Base-by-base conservation (phyloP, 2,113 vertebrate genomes). In the Clarias macrocephalus region DNA sequence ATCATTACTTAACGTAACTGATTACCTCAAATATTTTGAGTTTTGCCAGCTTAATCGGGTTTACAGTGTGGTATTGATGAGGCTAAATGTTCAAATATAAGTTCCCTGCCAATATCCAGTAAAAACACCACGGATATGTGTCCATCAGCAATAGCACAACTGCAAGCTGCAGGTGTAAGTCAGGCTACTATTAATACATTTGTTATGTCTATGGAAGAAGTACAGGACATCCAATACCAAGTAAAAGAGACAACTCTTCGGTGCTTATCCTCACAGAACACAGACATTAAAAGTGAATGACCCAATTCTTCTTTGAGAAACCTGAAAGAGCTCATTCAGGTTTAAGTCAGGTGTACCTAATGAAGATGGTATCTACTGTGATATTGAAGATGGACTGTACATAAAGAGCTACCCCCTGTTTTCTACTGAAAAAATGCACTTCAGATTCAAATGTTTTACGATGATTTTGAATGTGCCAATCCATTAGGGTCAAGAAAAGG, bases 131-230 rank as follows among this genome's bases (percentile, higher is more conserved):
- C 37, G 5, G 86, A 92, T 89, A 66, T 90, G 89, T 88, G 88
- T 89, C 86, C 75, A 30, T 86, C 90, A 80, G 89, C 87, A 63
- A 80, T 91, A 83, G 90, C 81, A 62, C 87, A 90, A 66, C 72
- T 91, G 28, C 85, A 90, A 5, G 84, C 86, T 85, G 79, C 88
- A 57, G 87, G 84, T 77, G 84, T 89, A 18, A 63, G 66, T 62
- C 88, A 92, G 63, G 80, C 59, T 82, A 81, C 65, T 62, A 52
- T 88, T 73, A 82, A 89, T 54, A 83, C 2, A 52, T 90, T 90
- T 75, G 87, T 91, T 9, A 83, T 42, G 15, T 86, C 86, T 48
- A 88, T 89, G 90, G 88, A 89, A 75, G 88, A 89, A 88, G 25
- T 80, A 30, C 3, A 80, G 1, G 84, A 90, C n/a, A 66, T 90